Evolutionary conservation across 2,888 invertebrate species (phyloP), one percentile per base, ranked within the genome.

Genomic region (Leptopilina myrica): DNA sequence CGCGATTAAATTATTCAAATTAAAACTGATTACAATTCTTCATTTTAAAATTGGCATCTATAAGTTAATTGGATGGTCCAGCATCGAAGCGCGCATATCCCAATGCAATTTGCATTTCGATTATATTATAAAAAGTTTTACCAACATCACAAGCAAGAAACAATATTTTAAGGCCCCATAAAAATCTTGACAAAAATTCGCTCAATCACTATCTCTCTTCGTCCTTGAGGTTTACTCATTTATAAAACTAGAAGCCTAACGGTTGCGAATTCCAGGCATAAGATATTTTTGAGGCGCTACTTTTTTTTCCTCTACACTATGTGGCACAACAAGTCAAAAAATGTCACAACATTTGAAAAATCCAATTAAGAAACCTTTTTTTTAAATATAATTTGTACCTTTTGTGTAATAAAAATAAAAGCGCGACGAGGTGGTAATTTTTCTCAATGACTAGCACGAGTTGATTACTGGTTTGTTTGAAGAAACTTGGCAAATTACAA

Each of bases 11-110:
- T 56, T 69, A 69, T 69, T 56, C 14, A 69, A 56, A 69, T 69
- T 26, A 69, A 69, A 69, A 56, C 14, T 69, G 53, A 69, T 56
- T 69, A 53, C 12, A 26, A 69, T 49, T 69, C 46, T 49, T 26
- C 67, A 67, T 67, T 49, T 46, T 49, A 49, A 67, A 67, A 67
- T 67, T 67, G 49, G 15, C 43, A 49, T 67, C 20, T 69, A 53
- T 69, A 53, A 69, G 53, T 69, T 69, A 69, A 69, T 69, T 69
- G 69, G 69, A 69, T 14, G 69, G 53, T 69, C 53, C 69, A 26
- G 53, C 53, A 53, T 69, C 69, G 67, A 20, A 69, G 49, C 49
- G 49, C 49, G 49, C 67, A 69, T 69, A 69, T 69, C 15, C 67
- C 69, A 26, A 53, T 53, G 69, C 69, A 69, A 69, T 69, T 69